Evolutionary conservation across 2,888 invertebrate species (phyloP).

Genomic region (Sesamia inferens): DNA sequence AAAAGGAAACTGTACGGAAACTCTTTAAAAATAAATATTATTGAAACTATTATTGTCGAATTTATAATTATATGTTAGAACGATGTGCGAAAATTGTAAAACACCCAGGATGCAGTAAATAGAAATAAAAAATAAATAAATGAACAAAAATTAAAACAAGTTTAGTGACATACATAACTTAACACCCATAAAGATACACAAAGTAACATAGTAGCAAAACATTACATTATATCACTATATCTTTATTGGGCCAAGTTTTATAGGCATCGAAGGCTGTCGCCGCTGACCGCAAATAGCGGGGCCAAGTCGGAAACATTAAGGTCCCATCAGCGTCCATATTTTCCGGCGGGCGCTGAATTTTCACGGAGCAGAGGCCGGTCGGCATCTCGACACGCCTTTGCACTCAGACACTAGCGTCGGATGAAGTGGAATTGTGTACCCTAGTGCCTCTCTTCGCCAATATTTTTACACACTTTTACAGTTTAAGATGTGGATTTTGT

Average conservation of each 20-base stretch:
- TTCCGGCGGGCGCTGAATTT: slow-evolving; percentile 84
- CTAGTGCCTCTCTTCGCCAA: slow-evolving; percentile 77
- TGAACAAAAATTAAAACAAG: background rate
- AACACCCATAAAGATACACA: slow-evolving; percentile 38
- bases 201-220: slow-evolving; percentile 43
- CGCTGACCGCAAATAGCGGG: slow-evolving; percentile 83
- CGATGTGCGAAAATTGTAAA: background rate
- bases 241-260: slow-evolving; percentile 78
- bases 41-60: too few species aligned
- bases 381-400: slow-evolving; percentile 87
- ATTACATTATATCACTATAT: slow-evolving; percentile 68
- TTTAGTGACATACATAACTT: background rate
- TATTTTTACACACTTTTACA: slow-evolving; percentile 81
- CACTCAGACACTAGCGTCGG: slow-evolving; percentile 84
- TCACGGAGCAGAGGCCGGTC: slow-evolving; percentile 84
- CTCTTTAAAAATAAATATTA: too few species aligned
- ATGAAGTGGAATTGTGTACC: slow-evolving; percentile 84
- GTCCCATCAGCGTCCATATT: slow-evolving; percentile 88
- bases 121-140: background rate
- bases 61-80: background rate
- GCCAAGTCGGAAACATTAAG: slow-evolving; percentile 88
- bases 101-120: background rate
- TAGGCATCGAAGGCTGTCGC: slow-evolving; percentile 77
- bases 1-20: background rate
- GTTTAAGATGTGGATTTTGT: slow-evolving; percentile 72